Conservation (phyloP, 1,140 invertebrate species). For the Rhynchophorus ferrugineus region DNA sequence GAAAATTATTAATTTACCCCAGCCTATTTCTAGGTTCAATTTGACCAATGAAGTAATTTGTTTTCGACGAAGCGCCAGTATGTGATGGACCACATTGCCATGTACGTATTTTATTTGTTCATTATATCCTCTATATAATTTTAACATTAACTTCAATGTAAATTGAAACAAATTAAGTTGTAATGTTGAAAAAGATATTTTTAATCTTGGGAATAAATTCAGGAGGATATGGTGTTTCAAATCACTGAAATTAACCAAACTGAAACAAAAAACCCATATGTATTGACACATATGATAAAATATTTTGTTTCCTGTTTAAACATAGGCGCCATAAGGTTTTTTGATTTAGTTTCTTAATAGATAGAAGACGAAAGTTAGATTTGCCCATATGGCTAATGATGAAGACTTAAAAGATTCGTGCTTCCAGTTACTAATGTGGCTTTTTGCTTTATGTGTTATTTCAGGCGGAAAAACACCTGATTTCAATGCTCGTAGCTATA, state of each 20-base stretch:
- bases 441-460: constrained; percentile 49
- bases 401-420: constrained; percentile 4
- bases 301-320: too few relatives aligned
- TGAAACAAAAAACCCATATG: constrained; percentile 8
- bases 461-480: constrained; percentile 98
- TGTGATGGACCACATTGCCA: constrained; percentile 29
- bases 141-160: background rate
- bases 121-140: constrained; percentile 23
- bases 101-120: constrained; percentile 40
- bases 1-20: constrained; percentile 49
- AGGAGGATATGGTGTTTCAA: constrained; percentile 13
- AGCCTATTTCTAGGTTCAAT: constrained; percentile 45
- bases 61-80: constrained; percentile 32
- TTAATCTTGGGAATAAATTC: too few relatives aligned
- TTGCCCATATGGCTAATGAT: constrained; percentile 8
- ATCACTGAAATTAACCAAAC: background rate
- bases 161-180: background rate
- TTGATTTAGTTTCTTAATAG: constrained; percentile 2
- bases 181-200: constrained; percentile 15
- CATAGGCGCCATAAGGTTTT: too few relatives aligned
- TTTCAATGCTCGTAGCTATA: constrained; percentile 85
- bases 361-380: background rate
- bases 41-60: constrained; percentile 28
- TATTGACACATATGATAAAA: too few relatives aligned
- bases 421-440: constrained; percentile 16